These are phyloP conservation scores for Paguma larvata DNA, from an alignment of 2,797 vertebrate species.

Conservation along the genomic window DNA sequence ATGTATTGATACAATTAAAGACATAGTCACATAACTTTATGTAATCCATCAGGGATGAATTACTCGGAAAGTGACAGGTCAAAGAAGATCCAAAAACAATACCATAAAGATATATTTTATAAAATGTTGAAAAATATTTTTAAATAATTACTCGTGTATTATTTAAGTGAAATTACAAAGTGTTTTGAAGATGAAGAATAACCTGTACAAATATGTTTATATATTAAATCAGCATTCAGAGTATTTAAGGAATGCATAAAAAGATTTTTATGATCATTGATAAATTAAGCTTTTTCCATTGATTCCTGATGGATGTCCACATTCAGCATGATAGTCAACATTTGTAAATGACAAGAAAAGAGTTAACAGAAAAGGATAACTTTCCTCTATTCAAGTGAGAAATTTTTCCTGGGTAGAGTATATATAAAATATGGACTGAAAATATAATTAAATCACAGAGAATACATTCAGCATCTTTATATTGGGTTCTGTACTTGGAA, in stretches of 20 bases:
- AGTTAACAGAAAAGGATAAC: background rate
- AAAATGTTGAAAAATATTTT: slow-evolving; percentile 74
- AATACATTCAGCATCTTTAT: background rate
- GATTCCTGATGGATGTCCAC: background rate
- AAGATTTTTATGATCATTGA: slow-evolving; percentile 33
- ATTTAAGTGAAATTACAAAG: slow-evolving; percentile 53
- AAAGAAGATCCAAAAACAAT: slow-evolving; percentile 66
- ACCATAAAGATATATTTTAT: slow-evolving; percentile 67
- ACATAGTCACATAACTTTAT: slow-evolving; percentile 71
- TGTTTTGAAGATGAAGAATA: slow-evolving; percentile 53
- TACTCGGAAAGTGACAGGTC: slow-evolving; percentile 72
- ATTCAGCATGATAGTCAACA: background rate
- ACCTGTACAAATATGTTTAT: slow-evolving; percentile 22
- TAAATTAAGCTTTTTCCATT: slow-evolving; percentile 20
- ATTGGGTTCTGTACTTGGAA: background rate
- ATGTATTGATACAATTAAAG: slow-evolving; percentile 73
- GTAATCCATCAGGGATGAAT: slow-evolving; percentile 76
- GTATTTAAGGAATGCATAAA: slow-evolving; percentile 65
- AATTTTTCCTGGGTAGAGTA: background rate
- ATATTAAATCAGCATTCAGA: slow-evolving; percentile 53
- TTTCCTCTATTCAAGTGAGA: background rate
- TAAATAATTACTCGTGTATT: slow-evolving; percentile 80
- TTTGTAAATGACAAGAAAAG: slow-evolving; percentile 41
- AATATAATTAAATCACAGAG: background rate
- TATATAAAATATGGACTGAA: background rate